phyloP scores from a whole-genome alignment of 1,140 invertebrate genomes.

The Lordiphosa collinella region DNA sequence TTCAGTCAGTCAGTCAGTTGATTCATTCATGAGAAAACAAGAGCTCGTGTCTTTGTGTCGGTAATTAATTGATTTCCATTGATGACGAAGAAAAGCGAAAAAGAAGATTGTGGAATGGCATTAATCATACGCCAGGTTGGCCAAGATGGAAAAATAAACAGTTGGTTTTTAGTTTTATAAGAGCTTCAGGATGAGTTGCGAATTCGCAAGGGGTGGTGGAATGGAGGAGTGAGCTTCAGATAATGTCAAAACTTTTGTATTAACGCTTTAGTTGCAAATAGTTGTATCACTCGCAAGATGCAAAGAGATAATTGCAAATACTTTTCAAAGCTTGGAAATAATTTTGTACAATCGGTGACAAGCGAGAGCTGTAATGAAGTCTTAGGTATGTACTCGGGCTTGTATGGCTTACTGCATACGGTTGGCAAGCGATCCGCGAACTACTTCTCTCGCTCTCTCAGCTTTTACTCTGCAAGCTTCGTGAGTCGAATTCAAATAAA shows the following conservation, averaged over 20 bases:
- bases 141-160: constrained; percentile 1
- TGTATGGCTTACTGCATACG: too few species aligned
- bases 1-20: constrained; percentile 17
- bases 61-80: constrained; percentile 73
- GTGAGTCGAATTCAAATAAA: too few species aligned
- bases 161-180: neutral
- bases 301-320: too few species aligned
- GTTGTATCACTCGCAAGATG: constrained; percentile 27
- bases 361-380: too few species aligned
- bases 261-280: constrained; percentile 41
- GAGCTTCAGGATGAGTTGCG: neutral
- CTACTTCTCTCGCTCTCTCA: too few species aligned
- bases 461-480: too few species aligned
- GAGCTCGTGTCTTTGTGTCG: constrained; percentile 38
- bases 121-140: constrained; percentile 60
- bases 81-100: constrained; percentile 8
- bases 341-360: too few species aligned
- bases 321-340: too few species aligned
- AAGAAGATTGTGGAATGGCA: constrained; percentile 10
- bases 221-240: constrained; percentile 10
- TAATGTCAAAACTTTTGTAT: constrained; percentile 42
- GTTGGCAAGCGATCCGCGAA: too few species aligned
- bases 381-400: too few species aligned
- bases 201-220: neutral
- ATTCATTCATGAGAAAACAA: constrained; percentile 54